Evolutionary conservation across 1,140 invertebrate species (phyloP).

Genomic region (Xylocopa sonorina): DNA sequence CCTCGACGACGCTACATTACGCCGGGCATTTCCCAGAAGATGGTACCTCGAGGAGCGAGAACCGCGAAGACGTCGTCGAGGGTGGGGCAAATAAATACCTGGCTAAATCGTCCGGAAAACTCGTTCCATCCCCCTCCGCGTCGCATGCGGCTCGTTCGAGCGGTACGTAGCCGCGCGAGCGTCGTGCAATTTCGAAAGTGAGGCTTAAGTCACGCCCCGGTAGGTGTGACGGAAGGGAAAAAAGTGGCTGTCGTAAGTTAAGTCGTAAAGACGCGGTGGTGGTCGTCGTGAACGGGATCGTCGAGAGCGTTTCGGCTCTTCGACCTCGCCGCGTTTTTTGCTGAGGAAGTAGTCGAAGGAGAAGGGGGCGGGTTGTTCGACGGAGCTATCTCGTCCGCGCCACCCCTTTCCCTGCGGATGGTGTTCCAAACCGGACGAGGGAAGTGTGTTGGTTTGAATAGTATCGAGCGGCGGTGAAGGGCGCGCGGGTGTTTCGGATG

Average conservation of each 20-base stretch:
- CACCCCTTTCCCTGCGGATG: not conserved
- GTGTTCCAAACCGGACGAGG: not conserved
- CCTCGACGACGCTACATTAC: conserved; percentile 64
- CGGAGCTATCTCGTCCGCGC: not conserved
- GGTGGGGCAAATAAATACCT: conserved; percentile 71
- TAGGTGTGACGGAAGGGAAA: conserved; percentile 28
- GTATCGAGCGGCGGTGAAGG: not conserved
- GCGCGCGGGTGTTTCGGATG: not conserved
- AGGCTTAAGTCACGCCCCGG: conserved; percentile 41
- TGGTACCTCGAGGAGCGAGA: conserved; percentile 63
- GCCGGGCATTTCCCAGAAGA: conserved; percentile 67
- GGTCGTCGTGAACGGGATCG: not conserved
- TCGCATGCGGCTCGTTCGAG: conserved; percentile 40
- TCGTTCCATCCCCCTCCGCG: conserved; percentile 69
- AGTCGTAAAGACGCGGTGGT: conserved; percentile 18
- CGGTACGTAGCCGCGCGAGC: conserved; percentile 35
- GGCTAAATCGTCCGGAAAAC: conserved; percentile 74
- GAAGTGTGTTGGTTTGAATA: not conserved
- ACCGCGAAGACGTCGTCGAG: conserved; percentile 64
- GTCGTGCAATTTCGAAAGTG: conserved; percentile 47
- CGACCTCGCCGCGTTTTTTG: no score
- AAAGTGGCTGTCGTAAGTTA: conserved; percentile 39
- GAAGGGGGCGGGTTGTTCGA: not conserved
- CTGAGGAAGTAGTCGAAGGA: not conserved
- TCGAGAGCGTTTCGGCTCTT: no score